Evolutionary conservation across 2,888 invertebrate genomes (phyloP).

Genomic region (Isotomurus palustris): DNA sequence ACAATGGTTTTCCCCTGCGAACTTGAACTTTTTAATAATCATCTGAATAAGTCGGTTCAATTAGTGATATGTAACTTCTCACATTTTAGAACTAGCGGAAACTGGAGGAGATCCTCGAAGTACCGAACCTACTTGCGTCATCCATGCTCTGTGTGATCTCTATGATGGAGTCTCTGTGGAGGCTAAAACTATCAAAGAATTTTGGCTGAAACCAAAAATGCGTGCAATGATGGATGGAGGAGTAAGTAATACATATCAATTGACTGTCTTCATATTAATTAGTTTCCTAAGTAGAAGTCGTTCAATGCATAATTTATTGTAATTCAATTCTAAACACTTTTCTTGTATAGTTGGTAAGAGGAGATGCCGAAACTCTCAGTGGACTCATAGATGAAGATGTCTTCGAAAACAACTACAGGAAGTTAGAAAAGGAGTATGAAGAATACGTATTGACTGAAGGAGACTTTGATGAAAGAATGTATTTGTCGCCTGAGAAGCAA

Average conservation of each 20-base stretch:
- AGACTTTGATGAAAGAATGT: slow-evolving; percentile 94
- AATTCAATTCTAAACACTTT: too few species aligned
- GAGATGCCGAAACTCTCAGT: slow-evolving; percentile 63
- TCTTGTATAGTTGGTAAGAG: slow-evolving; percentile 65
- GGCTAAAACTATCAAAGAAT: slow-evolving; percentile 84
- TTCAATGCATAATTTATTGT: not conserved
- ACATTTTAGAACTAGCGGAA: slow-evolving; percentile 3
- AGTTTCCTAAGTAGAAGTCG: not conserved
- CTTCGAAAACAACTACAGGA: slow-evolving; percentile 81
- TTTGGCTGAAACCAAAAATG: slow-evolving; percentile 75
- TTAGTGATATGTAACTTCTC: too few species aligned
- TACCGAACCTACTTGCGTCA: slow-evolving; percentile 70
- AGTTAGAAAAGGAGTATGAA: slow-evolving; percentile 81
- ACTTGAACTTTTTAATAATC: not conserved
- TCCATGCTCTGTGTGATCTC: slow-evolving; percentile 72
- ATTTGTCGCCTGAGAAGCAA: slow-evolving; percentile 56
- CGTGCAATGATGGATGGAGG: slow-evolving; percentile 68
- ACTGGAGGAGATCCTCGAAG: slow-evolving; percentile 30
- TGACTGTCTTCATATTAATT: not conserved
- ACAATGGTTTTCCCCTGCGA: not conserved
- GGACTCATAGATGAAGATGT: slow-evolving; percentile 71
- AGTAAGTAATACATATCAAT: slow-evolving; percentile 50
- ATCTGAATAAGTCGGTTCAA: too few species aligned
- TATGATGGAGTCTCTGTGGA: slow-evolving; percentile 80
- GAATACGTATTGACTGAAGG: slow-evolving; percentile 84